phyloP scores from a whole-genome alignment of 2,888 invertebrate species.

The Plebejus argus region DNA sequence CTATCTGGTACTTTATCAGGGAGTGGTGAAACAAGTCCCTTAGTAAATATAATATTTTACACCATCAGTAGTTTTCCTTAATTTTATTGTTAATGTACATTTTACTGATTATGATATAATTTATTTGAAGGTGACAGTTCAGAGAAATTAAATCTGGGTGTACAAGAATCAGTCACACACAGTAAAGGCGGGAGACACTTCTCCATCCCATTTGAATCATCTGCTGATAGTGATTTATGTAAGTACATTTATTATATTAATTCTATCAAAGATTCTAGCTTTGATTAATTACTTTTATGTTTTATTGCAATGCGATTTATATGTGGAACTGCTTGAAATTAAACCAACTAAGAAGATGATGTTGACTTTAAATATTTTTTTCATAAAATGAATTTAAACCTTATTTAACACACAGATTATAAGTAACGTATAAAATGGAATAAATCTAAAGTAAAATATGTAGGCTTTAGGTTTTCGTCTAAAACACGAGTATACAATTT shows the following conservation, averaged over 20 bases:
- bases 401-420: too few species aligned
- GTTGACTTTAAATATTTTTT: background rate
- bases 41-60: too few species aligned
- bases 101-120: constrained; percentile 33
- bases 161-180: constrained; percentile 50
- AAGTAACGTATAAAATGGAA: too few species aligned
- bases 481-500: too few species aligned
- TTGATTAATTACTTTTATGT: background rate
- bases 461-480: too few species aligned
- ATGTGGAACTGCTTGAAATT: background rate
- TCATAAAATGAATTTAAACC: background rate
- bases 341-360: background rate
- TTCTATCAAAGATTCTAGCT: background rate
- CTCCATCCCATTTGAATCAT: constrained; percentile 71
- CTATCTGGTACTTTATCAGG: too few species aligned
- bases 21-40: too few species aligned
- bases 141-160: constrained; percentile 60
- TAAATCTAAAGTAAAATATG: too few species aligned
- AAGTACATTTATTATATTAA: constrained; percentile 50
- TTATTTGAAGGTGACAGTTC: constrained; percentile 60
- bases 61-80: too few species aligned
- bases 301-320: background rate
- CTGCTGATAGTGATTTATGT: constrained; percentile 71
- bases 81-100: background rate
- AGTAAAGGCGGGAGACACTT: constrained; percentile 71